These are phyloP conservation scores for Proctacanthus coquilletti DNA, from an alignment of 1,140 invertebrate genomes.

Conservation along the genomic window DNA sequence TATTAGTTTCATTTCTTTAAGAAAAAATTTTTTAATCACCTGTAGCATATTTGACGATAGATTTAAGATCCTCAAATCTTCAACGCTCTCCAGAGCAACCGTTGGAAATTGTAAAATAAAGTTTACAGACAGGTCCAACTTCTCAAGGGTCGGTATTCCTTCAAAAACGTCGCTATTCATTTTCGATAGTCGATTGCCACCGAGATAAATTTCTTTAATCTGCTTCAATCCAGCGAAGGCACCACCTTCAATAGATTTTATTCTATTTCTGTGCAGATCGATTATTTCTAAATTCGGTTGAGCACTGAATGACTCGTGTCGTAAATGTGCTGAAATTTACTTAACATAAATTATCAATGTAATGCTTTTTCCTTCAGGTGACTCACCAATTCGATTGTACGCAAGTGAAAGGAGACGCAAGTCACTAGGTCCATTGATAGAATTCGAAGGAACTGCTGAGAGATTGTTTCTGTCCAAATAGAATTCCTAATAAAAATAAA, in stretches of 20 bases:
- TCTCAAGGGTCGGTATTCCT: constrained; percentile 54
- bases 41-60: constrained; percentile 70
- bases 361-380: constrained; percentile 5
- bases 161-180: constrained; percentile 66
- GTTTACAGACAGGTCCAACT: constrained; percentile 70
- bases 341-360: constrained; percentile 10
- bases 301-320: constrained; percentile 45
- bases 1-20: not conserved
- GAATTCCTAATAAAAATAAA: too few relatives aligned
- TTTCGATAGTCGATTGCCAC: constrained; percentile 54
- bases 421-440: constrained; percentile 58
- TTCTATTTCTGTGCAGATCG: constrained; percentile 59
- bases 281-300: constrained; percentile 51
- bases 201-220: constrained; percentile 52
- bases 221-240: constrained; percentile 49
- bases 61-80: constrained; percentile 53
- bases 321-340: constrained; percentile 41
- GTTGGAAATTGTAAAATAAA: constrained; percentile 67
- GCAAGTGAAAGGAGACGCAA: constrained; percentile 54
- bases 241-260: constrained; percentile 54
- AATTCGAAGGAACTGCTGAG: constrained; percentile 51
- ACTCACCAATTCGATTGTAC: constrained; percentile 66
- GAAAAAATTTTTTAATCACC: constrained; percentile 9
- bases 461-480: constrained; percentile 66
- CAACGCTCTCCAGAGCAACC: constrained; percentile 51